phyloP scores from a whole-genome alignment of 2,888 invertebrate genomes.

The Rhogogaster chlorosoma region DNA sequence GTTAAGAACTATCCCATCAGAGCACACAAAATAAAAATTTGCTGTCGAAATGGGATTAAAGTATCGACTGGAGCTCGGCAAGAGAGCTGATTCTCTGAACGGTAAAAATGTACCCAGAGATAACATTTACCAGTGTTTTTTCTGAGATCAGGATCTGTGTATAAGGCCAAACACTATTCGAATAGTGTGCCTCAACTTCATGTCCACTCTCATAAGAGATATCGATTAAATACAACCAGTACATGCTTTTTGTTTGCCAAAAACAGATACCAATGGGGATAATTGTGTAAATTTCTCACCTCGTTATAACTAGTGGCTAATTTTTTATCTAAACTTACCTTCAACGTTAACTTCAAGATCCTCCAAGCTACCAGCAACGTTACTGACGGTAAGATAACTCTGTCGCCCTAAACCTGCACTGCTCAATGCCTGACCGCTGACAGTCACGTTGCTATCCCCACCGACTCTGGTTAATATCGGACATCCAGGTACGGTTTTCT shows the following conservation, averaged over 20 bases:
- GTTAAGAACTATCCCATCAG: background rate
- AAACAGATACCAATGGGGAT: background rate
- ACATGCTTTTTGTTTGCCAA: background rate
- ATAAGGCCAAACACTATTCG: background rate
- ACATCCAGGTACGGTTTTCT: conserved; percentile 92
- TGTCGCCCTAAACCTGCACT: conserved; percentile 76
- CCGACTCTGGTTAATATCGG: conserved; percentile 93
- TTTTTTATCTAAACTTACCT: conserved; percentile 83
- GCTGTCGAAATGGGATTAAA: background rate
- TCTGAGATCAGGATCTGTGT: background rate
- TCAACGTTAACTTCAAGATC: conserved; percentile 98
- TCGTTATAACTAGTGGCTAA: background rate
- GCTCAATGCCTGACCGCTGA: conserved; percentile 82
- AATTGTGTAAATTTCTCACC: background rate
- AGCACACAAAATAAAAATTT: background rate
- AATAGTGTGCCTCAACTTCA: background rate
- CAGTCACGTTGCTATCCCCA: conserved; percentile 81
- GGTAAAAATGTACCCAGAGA: background rate
- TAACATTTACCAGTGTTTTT: background rate
- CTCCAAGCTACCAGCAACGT: conserved; percentile 92
- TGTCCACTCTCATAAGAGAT: background rate
- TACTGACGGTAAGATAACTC: conserved; percentile 78
- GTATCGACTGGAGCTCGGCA: background rate
- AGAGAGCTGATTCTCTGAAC: background rate
- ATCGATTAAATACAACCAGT: background rate